Conservation (phyloP, 2,113 vertebrate species). For the Crocuta crocuta region DNA sequence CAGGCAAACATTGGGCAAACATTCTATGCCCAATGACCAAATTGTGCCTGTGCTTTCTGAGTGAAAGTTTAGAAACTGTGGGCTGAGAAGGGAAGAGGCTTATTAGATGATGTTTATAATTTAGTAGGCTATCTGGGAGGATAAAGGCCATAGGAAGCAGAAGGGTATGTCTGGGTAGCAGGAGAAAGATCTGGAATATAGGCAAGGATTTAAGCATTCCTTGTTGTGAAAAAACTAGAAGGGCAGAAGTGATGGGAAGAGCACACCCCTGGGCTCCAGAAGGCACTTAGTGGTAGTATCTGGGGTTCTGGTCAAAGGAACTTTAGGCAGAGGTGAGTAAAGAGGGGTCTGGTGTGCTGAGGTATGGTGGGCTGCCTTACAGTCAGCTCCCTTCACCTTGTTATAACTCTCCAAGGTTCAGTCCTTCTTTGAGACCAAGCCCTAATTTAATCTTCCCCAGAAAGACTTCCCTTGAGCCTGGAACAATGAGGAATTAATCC, state of each 20-base stretch:
- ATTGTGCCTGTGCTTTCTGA: background rate
- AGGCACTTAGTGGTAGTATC: background rate
- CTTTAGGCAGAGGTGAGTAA: background rate
- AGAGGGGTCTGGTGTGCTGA: background rate
- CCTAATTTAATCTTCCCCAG: background rate
- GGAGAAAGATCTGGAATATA: background rate
- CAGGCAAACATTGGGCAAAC: background rate
- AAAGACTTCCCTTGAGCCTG: background rate
- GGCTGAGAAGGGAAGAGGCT: background rate
- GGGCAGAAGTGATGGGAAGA: background rate
- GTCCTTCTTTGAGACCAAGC: background rate
- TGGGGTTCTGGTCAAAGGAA: background rate
- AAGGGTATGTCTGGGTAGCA: background rate
- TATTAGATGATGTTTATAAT: background rate
- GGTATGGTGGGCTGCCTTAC: accelerated
- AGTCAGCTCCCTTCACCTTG: background rate
- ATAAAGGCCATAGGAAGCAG: background rate
- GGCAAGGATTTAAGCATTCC: background rate
- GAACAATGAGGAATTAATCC: background rate
- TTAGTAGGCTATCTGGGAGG: background rate
- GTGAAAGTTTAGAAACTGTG: background rate
- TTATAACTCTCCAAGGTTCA: background rate
- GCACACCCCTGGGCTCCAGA: background rate
- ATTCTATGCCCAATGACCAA: background rate
- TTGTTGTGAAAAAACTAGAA: background rate